phyloP scores from a whole-genome alignment of 2,113 vertebrate species.

The Grammomys surdaster region DNA sequence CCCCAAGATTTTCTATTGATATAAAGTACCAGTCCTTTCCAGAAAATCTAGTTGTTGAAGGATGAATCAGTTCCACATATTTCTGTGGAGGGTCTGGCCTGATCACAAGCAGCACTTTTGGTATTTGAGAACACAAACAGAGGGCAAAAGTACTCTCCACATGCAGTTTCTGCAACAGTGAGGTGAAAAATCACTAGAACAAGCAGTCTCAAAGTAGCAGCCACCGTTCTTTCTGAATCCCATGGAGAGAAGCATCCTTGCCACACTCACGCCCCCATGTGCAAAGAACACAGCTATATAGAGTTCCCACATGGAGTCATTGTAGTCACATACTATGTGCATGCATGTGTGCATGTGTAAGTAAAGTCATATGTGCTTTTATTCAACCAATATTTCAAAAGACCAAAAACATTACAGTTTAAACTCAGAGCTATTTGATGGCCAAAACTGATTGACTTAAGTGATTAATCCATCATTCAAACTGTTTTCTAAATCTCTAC shows the following conservation, averaged over 20 bases:
- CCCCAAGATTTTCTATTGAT: neutral
- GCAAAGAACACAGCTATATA: neutral
- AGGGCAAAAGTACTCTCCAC: neutral
- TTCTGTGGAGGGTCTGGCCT: neutral
- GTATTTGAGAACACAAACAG: neutral
- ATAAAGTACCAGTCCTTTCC: neutral
- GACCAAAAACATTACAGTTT: neutral
- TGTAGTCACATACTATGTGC: too few species aligned
- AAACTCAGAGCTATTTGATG: neutral
- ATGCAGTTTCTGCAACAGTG: neutral
- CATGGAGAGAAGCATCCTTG: neutral
- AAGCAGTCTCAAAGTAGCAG: neutral
- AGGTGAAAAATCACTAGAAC: neutral
- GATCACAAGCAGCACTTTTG: neutral
- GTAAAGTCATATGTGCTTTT: neutral
- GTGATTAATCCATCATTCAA: neutral
- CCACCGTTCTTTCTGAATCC: neutral
- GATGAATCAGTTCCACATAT: neutral
- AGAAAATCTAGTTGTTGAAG: neutral
- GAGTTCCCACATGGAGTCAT: neutral
- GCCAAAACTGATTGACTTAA: neutral
- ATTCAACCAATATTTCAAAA: neutral
- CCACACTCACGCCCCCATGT: rapidly evolving
- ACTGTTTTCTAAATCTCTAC: neutral
- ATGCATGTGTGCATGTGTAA: rapidly evolving